These are phyloP conservation scores for Campoplex capitator DNA, from an alignment of 2,888 invertebrate genomes.

Conservation along the genomic window DNA sequence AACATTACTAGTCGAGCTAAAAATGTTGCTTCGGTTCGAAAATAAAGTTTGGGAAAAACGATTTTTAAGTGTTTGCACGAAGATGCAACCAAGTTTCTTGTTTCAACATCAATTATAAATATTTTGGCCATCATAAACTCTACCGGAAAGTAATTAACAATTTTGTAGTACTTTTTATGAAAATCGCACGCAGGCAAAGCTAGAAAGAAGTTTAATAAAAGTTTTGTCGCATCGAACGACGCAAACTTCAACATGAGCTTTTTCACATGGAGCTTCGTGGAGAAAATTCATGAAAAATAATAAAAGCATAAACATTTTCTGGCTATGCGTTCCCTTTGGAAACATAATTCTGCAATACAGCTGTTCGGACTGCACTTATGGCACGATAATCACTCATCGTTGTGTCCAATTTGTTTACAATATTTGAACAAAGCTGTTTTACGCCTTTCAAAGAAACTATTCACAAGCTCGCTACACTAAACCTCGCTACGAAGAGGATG, in stretches of 20 bases:
- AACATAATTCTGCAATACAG: not conserved
- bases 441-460: not conserved
- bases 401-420: not conserved
- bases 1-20: not conserved
- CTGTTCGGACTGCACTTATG: not conserved
- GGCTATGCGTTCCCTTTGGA: not conserved
- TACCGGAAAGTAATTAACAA: not conserved
- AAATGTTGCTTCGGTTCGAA: not conserved
- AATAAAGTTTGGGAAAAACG: not conserved
- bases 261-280: not conserved
- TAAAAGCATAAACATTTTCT: not conserved
- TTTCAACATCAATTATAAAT: not conserved
- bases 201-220: not conserved
- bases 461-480: not conserved
- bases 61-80: not conserved
- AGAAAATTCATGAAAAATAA: not conserved
- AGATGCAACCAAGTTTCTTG: not conserved
- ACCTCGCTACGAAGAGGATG: not conserved
- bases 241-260: not conserved
- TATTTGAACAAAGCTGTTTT: not conserved
- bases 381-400: not conserved
- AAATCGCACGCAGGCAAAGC: not conserved
- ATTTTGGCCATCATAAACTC: not conserved
- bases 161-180: not conserved
- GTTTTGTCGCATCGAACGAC: not conserved